These are phyloP conservation scores for Actias luna DNA, from an alignment of 2,888 invertebrate species.

Conservation along the genomic window DNA sequence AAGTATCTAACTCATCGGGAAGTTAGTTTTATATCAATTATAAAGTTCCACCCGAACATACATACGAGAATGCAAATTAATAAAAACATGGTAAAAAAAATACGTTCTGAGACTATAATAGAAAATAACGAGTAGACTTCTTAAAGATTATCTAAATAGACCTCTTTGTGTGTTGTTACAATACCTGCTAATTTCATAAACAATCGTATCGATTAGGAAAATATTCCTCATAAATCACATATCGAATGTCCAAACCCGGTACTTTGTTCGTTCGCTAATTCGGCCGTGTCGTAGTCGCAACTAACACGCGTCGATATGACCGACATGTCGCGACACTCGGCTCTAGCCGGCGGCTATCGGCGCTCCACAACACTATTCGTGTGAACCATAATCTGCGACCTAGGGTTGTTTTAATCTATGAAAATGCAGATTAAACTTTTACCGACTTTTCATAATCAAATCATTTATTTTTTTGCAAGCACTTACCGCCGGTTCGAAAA, in stretches of 20 bases:
- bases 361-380: conserved; percentile 11
- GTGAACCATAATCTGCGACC: conserved; percentile 11
- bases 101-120: background rate
- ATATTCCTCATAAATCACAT: conserved; percentile 5
- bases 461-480: too few species aligned
- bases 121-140: background rate
- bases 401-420: background rate
- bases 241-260: background rate
- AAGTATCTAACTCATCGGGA: too few species aligned
- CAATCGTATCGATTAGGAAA: background rate
- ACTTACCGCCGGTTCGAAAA: too few species aligned
- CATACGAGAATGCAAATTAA: too few species aligned
- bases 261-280: background rate
- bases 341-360: conserved; percentile 17
- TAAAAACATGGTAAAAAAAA: too few species aligned
- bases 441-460: too few species aligned
- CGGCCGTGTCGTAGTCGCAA: background rate
- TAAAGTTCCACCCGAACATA: too few species aligned
- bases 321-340: conserved; percentile 34
- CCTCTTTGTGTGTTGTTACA: background rate
- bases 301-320: conserved; percentile 33
- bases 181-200: background rate
- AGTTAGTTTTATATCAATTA: too few species aligned
- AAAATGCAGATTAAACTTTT: too few species aligned
- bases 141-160: background rate